A percentile compares a stretch with the other conserved stretches of the same genome.
Conservation (phyloP, 2,888 invertebrate genomes). For the Trichogramma evanescens region DNA sequence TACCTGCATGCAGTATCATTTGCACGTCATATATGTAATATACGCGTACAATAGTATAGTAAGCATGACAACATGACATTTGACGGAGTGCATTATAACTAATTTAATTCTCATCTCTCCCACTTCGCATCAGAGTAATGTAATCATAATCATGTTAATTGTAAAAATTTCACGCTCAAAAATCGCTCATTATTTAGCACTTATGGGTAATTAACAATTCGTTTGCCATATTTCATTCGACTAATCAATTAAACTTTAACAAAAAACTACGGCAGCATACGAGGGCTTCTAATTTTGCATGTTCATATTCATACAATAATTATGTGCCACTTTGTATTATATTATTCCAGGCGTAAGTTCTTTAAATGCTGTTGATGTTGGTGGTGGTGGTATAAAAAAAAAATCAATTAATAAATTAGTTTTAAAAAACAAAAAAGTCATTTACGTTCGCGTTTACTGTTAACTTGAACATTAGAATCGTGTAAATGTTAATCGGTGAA, state of each 20-base stretch:
- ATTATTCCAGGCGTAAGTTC: too few species aligned
- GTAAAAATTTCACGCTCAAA: slow-evolving; percentile 13
- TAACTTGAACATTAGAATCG: slow-evolving; percentile 8
- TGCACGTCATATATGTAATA: too few species aligned
- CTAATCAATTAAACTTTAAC: not conserved
- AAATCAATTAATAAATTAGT: not conserved
- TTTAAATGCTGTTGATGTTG: not conserved
- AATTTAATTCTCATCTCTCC: slow-evolving; percentile 21
- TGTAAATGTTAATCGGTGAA: slow-evolving; percentile 14
- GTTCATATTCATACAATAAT: too few species aligned
- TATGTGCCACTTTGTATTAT: too few species aligned
- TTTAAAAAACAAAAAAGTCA: not conserved
- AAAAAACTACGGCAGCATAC: not conserved
- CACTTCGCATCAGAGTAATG: slow-evolving; percentile 16
- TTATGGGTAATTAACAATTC: not conserved
- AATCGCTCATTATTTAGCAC: not conserved
- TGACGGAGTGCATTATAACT: not conserved
- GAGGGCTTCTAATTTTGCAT: too few species aligned
- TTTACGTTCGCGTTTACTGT: too few species aligned
- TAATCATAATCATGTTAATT: not conserved
- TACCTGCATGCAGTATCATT: too few species aligned
- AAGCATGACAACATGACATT: not conserved
- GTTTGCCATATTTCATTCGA: not conserved
- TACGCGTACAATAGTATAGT: not conserved
- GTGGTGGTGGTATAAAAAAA: not conserved